Conservation (phyloP, 2,113 vertebrate genomes). For the Oncorhynchus tshawytscha region DNA sequence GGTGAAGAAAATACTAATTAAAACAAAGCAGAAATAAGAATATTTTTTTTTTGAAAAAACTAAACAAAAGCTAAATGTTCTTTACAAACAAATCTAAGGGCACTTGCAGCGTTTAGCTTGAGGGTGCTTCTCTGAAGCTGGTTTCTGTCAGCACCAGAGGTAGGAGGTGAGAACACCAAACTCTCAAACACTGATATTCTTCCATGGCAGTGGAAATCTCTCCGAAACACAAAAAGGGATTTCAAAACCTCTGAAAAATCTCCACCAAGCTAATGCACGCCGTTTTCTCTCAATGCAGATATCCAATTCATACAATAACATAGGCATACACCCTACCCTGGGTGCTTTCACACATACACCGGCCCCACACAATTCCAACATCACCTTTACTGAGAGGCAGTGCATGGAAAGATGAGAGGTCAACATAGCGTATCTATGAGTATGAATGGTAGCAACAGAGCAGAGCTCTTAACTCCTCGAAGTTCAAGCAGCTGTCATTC, state of each 20-base stretch:
- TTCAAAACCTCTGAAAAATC: not conserved
- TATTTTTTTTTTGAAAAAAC: too few species aligned
- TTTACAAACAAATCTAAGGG: conserved; percentile 11
- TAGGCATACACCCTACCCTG: not conserved
- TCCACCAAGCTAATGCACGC: not conserved
- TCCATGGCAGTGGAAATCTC: not conserved
- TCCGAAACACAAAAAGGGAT: not conserved
- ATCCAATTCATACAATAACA: not conserved
- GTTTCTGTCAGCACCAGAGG: conserved; percentile 12
- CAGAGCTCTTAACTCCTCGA: not conserved
- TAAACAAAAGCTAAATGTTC: too few species aligned
- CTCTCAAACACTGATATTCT: not conserved
- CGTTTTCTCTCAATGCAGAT: not conserved
- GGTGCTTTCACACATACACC: not conserved
- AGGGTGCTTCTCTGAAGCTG: conserved; percentile 12
- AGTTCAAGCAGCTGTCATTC: not conserved
- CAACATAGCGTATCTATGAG: not conserved
- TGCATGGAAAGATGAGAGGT: not conserved
- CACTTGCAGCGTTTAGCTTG: conserved; percentile 22
- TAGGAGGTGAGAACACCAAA: conserved; percentile 13
- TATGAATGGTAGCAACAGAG: not conserved
- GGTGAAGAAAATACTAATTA: not conserved
- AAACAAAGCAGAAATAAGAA: conserved; percentile 10
- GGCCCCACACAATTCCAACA: not conserved
- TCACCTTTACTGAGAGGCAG: not conserved